Base-by-base conservation (phyloP, 2,797 vertebrate species). In the Chelon auratus region DNA sequence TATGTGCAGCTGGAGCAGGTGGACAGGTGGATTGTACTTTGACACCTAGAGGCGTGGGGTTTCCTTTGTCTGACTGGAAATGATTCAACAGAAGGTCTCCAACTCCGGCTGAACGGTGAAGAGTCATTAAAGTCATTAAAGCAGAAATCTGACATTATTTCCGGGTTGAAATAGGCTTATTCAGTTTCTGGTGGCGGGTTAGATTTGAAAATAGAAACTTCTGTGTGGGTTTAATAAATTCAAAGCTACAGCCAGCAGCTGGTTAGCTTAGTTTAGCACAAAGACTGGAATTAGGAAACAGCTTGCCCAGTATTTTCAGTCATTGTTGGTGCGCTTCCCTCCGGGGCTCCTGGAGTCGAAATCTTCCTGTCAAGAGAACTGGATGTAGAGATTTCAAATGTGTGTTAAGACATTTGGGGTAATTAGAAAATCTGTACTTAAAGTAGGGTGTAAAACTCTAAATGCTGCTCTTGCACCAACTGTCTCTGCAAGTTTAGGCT, bases 21-120 rank as follows among this genome's bases (percentile, higher is more conserved):
- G 56, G 72, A 78, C 76, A 88, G 82, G 78, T 86, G 78, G 58
- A 47, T 40, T 53, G 72, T 81, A 73, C 78, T 76, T 60, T 66
- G 48, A 88, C 84, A 89, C 88, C 63, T 71, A 26, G 20, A 68
- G 61, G 53, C 55, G 72, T 53, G 55, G 62, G 24, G 69, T 82
- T 63, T 77, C 76, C 47, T 76, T 90, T 85, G 78, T 89, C 20
- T 70, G 30, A 51, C 45, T 15, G 50, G 50, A 58, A 47, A 72
- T 62, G 62, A 72, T 72, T 75, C 48, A 78, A 37, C 54, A 60
- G 5, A 54, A n/a, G 63, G 50, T 47, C 11, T 22, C 22, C 55
- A 52, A 54, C 30, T 43, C 20, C 68, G 68, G 48, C 57, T 50
- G 37, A n/a, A 43, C 0, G 6, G 22, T 17, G 4, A 76, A 56